Conservation (phyloP, 2,888 invertebrate genomes). For the Cheilosia vernalis region DNA sequence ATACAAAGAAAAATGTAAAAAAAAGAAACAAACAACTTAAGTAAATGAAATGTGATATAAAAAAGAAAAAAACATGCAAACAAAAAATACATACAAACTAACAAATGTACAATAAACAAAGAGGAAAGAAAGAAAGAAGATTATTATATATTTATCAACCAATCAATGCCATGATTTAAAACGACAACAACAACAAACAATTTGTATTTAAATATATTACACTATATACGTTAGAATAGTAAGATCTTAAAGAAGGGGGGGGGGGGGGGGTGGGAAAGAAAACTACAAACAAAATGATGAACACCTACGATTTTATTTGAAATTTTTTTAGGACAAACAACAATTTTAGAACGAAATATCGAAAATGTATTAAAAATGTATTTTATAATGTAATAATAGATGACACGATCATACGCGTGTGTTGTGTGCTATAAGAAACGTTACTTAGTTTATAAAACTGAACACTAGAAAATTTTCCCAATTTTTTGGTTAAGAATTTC, state of each 20-base stretch:
- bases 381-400: slow-evolving; percentile 47
- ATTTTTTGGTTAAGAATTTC: background rate
- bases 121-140: slow-evolving; percentile 44
- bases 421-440: slow-evolving; percentile 43
- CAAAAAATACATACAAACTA: slow-evolving; percentile 56
- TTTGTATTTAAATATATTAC: slow-evolving; percentile 69
- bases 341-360: slow-evolving; percentile 25
- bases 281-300: slow-evolving; percentile 29
- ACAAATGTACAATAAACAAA: slow-evolving; percentile 62
- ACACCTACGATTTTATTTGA: slow-evolving; percentile 53
- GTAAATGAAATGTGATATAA: slow-evolving; percentile 73
- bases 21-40: slow-evolving; percentile 56
- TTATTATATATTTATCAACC: slow-evolving; percentile 72
- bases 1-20: slow-evolving; percentile 5
- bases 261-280: background rate
- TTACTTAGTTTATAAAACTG: slow-evolving; percentile 36
- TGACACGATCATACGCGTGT: slow-evolving; percentile 48
- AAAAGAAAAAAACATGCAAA: slow-evolving; percentile 44
- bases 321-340: slow-evolving; percentile 39
- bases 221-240: slow-evolving; percentile 74
- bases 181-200: slow-evolving; percentile 63
- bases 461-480: background rate
- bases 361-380: slow-evolving; percentile 65
- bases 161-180: slow-evolving; percentile 75
- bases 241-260: slow-evolving; percentile 46